Conservation (phyloP, 2,113 vertebrate genomes). For the Ifrita kowaldi region DNA sequence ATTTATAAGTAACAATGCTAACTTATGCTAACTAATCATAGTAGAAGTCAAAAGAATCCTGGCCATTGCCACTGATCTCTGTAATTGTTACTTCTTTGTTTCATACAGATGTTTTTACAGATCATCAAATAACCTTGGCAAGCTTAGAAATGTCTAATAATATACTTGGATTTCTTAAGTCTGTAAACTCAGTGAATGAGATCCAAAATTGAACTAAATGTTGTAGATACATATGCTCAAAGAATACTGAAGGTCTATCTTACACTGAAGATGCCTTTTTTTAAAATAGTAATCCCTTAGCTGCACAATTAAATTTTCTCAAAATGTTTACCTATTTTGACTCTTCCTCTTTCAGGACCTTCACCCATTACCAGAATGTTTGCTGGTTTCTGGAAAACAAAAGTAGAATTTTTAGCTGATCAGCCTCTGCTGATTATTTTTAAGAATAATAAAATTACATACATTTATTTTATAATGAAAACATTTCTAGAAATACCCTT, state of each 20-base stretch:
- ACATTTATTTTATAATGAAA: not conserved
- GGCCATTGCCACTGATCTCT: not conserved
- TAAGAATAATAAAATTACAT: not conserved
- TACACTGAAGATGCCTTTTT: not conserved
- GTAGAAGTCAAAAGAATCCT: not conserved
- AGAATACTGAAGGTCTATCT: not conserved
- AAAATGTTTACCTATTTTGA: conserved; percentile 83
- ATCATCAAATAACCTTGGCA: not conserved
- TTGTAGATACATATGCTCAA: not conserved
- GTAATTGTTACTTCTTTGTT: not conserved
- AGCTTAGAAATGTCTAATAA: not conserved
- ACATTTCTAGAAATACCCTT: not conserved
- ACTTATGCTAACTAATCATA: not conserved
- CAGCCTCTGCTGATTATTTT: not conserved
- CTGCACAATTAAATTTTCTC: not conserved
- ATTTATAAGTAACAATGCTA: not conserved
- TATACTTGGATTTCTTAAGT: not conserved
- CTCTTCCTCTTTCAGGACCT: conserved; percentile 88
- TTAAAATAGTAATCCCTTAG: not conserved
- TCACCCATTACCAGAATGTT: conserved; percentile 94
- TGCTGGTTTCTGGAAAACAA: conserved; percentile 87
- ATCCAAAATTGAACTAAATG: not conserved
- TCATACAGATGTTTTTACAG: not conserved
- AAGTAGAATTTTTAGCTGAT: conserved; percentile 59
- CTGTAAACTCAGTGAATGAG: not conserved